phyloP scores from a whole-genome alignment of 2,113 vertebrate genomes.

The Brachyistius frenatus region DNA sequence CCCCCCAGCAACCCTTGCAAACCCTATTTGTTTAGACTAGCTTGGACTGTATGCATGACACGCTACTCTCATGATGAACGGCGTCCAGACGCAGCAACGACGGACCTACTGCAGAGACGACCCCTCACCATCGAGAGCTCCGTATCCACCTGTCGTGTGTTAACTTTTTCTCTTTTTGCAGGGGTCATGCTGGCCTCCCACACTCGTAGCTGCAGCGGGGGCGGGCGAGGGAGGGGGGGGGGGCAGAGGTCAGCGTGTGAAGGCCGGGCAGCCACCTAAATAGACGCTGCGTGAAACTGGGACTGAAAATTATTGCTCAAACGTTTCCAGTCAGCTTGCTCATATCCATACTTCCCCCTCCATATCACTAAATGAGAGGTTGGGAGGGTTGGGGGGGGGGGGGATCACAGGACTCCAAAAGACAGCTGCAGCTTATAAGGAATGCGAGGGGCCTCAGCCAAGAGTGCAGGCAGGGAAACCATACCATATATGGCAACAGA shows the following conservation, averaged over 20 bases:
- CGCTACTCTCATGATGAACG: slow-evolving; percentile 58
- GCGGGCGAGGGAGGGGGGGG: slow-evolving; percentile 22
- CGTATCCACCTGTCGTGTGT: slow-evolving; percentile 31
- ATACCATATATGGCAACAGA: slow-evolving; percentile 98
- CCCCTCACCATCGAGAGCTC: neutral
- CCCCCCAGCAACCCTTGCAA: slow-evolving; percentile 32
- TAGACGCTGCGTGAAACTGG: slow-evolving; percentile 31
- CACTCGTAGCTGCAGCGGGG: neutral
- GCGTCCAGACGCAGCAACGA: slow-evolving; percentile 47
- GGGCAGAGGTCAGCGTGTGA: slow-evolving; percentile 26
- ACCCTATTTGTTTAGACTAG: slow-evolving; percentile 77
- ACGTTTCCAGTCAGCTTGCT: slow-evolving; percentile 79
- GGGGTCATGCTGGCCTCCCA: slow-evolving; percentile 21
- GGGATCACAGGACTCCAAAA: slow-evolving; percentile 86
- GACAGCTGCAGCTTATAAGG: slow-evolving; percentile 98
- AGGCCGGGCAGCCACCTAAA: slow-evolving; percentile 27
- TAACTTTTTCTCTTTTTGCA: slow-evolving; percentile 1
- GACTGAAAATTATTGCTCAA: slow-evolving; percentile 53
- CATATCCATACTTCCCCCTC: slow-evolving; percentile 73
- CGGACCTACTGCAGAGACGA: slow-evolving; percentile 1
- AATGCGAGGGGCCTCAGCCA: slow-evolving; percentile 94
- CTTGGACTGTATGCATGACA: slow-evolving; percentile 62
- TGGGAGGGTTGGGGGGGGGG: slow-evolving; percentile 9
- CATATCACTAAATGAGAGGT: slow-evolving; percentile 72
- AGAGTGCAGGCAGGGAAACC: slow-evolving; percentile 91